Conservation (phyloP, 2,113 vertebrate species). For the Cricetomys ansorgei region DNA sequence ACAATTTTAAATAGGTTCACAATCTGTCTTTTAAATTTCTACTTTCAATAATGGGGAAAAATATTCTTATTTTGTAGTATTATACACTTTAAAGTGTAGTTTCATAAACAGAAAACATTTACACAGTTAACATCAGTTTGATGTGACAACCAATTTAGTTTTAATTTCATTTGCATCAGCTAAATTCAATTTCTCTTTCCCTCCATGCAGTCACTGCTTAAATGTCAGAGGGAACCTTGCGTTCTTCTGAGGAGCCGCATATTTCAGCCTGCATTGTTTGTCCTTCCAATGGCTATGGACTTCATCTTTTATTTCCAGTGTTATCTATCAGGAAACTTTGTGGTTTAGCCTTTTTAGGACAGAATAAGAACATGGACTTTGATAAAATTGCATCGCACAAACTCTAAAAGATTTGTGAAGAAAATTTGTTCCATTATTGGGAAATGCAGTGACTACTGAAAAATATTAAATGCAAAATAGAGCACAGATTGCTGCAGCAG, state of each 20-base stretch:
- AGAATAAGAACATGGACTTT: background rate
- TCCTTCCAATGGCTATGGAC: background rate
- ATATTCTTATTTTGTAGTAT: constrained; percentile 47
- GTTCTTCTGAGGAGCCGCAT: constrained; percentile 64
- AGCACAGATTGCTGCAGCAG: background rate
- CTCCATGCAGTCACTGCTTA: constrained; percentile 61
- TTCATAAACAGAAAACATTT: constrained; percentile 84
- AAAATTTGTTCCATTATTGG: constrained; percentile 17
- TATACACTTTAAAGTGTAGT: constrained; percentile 63
- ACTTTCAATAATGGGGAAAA: constrained; percentile 52
- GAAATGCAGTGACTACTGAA: background rate
- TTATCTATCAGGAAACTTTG: constrained; percentile 58
- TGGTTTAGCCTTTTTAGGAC: constrained; percentile 55
- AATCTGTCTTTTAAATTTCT: constrained; percentile 48
- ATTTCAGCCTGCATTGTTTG: constrained; percentile 59
- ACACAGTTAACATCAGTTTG: constrained; percentile 81
- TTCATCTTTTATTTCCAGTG: constrained; percentile 55
- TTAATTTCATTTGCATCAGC: constrained; percentile 85
- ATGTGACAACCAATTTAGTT: constrained; percentile 84
- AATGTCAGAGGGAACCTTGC: constrained; percentile 71
- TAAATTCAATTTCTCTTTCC: constrained; percentile 81
- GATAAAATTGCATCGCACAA: background rate
- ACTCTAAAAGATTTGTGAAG: constrained; percentile 45
- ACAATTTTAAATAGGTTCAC: constrained; percentile 55
- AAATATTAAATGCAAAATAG: constrained; percentile 24